Percentiles rank a stretch among this genome's conserved stretches.
Conservation (phyloP, 2,797 vertebrate species). For the Pangasius mekongensis region DNA sequence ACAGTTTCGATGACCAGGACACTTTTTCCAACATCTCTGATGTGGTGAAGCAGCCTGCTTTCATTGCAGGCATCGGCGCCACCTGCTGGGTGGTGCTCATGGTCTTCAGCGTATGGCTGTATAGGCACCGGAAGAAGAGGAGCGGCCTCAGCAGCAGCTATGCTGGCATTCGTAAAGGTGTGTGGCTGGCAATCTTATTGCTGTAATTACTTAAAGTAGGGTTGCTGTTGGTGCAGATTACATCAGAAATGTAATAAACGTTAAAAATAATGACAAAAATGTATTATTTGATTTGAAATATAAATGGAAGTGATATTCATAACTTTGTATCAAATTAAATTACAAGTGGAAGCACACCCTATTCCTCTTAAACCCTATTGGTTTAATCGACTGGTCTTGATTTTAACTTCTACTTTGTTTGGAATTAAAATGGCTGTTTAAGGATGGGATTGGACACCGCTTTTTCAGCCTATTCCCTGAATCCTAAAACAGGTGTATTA, state of each 20-base stretch:
- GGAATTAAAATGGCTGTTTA: neutral
- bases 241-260: neutral
- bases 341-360: neutral
- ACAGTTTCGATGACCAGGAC: conserved; percentile 66
- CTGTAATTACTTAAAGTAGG: neutral
- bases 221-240: neutral
- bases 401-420: neutral
- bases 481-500: neutral
- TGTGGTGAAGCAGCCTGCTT: conserved; percentile 95
- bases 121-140: conserved; percentile 94
- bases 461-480: neutral
- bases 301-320: neutral
- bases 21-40: conserved; percentile 94
- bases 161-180: conserved; percentile 96
- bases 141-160: conserved; percentile 93
- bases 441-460: neutral
- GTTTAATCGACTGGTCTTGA: neutral
- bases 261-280: neutral
- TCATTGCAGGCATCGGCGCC: conserved; percentile 95
- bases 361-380: neutral
- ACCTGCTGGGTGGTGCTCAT: conserved; percentile 98
- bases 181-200: neutral
- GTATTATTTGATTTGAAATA: neutral
- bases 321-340: neutral
- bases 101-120: conserved; percentile 98